Conservation (phyloP, 2,797 vertebrate species). For the Neostethus bicornis region DNA sequence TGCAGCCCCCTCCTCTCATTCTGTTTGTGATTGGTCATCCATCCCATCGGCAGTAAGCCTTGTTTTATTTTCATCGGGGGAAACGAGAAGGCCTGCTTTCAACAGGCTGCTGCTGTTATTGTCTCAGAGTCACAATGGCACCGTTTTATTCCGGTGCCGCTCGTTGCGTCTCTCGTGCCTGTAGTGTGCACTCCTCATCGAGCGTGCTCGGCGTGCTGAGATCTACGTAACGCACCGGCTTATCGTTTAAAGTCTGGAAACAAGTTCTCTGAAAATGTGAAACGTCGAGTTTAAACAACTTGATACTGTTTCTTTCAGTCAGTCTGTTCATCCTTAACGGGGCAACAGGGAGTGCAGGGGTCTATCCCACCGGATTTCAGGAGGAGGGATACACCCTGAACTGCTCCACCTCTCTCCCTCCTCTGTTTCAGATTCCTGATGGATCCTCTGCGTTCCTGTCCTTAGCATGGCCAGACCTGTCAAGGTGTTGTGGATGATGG, state of each 20-base stretch:
- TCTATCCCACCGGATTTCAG: no score
- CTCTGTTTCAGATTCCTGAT: no score
- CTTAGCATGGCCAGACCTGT: no score
- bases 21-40: slow-evolving; percentile 54
- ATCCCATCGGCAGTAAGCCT: slow-evolving; percentile 32
- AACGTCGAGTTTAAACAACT: no score
- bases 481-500: no score
- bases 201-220: slow-evolving; percentile 40
- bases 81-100: slow-evolving; percentile 43
- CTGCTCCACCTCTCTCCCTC: no score
- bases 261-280: slow-evolving; percentile 42
- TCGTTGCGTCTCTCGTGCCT: slow-evolving; percentile 24
- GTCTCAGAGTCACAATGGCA: slow-evolving; percentile 41
- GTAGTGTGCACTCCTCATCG: slow-evolving; percentile 49
- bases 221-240: slow-evolving; percentile 36
- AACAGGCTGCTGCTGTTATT: slow-evolving; percentile 52
- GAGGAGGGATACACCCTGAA: no score
- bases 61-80: slow-evolving; percentile 50
- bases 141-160: slow-evolving; percentile 30
- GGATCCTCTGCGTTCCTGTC: no score
- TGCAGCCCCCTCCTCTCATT: slow-evolving; percentile 24
- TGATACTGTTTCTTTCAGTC: no score
- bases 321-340: no score
- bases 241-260: slow-evolving; percentile 54
- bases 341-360: no score